A percentile compares a stretch with the other conserved stretches of the same genome.
Conservation (phyloP, 2,797 vertebrate species). For the Lepilemur septentrionalis region DNA sequence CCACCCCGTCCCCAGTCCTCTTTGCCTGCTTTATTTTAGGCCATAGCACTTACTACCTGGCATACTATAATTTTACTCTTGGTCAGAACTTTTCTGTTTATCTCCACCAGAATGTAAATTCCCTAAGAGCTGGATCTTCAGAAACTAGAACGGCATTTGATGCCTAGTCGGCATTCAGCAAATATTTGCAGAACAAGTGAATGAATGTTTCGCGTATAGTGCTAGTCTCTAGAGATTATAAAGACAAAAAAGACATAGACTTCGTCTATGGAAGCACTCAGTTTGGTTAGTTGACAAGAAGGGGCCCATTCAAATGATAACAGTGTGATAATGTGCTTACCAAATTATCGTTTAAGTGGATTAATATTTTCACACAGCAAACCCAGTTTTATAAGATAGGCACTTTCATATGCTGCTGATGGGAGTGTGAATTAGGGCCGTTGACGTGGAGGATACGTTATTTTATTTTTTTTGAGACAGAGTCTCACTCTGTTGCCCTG, state of each 20-base stretch:
- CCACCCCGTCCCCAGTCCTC: not conserved
- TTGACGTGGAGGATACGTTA: not conserved
- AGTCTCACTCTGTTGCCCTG: too few species aligned
- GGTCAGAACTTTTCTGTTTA: not conserved
- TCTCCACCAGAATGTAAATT: not conserved
- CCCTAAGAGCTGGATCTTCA: not conserved
- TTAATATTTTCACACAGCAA: not conserved
- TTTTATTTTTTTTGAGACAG: too few species aligned
- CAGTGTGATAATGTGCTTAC: not conserved
- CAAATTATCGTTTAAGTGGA: not conserved
- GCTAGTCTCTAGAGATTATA: not conserved
- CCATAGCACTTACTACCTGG: not conserved
- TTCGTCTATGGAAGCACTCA: not conserved
- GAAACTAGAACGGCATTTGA: not conserved
- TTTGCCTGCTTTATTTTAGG: not conserved
- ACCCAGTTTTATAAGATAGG: not conserved
- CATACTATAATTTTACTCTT: not conserved
- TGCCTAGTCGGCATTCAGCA: not conserved
- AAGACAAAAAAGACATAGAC: not conserved
- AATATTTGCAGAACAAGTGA: not conserved
- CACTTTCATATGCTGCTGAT: not conserved
- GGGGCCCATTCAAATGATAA: not conserved
- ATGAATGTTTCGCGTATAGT: not conserved
- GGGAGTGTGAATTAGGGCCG: not conserved
- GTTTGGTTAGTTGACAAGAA: not conserved